These are phyloP conservation scores for Cryptoprocta ferox DNA, from an alignment of 2,797 vertebrate genomes.

Conservation along the genomic window DNA sequence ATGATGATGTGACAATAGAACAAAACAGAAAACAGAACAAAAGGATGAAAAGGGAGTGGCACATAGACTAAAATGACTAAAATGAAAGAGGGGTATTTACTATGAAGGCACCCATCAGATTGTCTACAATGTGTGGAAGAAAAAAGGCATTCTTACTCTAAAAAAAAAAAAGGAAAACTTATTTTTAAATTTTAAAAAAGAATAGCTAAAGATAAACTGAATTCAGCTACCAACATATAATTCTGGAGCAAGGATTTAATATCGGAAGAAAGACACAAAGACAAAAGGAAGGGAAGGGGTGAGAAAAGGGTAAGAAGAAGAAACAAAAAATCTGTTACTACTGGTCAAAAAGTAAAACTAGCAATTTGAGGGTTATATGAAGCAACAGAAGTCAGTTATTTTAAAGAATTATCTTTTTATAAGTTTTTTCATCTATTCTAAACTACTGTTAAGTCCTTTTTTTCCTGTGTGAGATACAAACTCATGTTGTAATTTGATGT, in stretches of 20 bases:
- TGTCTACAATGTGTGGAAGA: neutral
- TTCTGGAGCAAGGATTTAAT: neutral
- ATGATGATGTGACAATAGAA: neutral
- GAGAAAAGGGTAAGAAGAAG: neutral
- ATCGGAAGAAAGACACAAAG: neutral
- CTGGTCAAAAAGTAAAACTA: neutral
- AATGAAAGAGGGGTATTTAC: neutral
- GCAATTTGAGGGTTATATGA: neutral
- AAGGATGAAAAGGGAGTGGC: neutral
- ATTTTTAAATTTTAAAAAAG: neutral
- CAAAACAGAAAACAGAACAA: neutral
- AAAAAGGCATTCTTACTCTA: neutral
- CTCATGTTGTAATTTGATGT: constrained; percentile 22
- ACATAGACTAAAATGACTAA: neutral
- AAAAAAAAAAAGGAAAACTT: neutral
- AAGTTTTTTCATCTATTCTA: neutral
- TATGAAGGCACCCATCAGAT: neutral
- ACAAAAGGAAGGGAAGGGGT: neutral
- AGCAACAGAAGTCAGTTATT: neutral
- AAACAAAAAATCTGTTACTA: neutral
- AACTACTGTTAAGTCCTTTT: neutral
- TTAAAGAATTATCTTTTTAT: neutral
- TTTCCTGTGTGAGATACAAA: neutral
- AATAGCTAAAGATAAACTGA: neutral
- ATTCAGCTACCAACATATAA: neutral